A percentile compares a stretch with the other conserved stretches of the same genome.
phyloP scores from a whole-genome alignment of 2,797 vertebrate genomes.

The Anabas testudineus region DNA sequence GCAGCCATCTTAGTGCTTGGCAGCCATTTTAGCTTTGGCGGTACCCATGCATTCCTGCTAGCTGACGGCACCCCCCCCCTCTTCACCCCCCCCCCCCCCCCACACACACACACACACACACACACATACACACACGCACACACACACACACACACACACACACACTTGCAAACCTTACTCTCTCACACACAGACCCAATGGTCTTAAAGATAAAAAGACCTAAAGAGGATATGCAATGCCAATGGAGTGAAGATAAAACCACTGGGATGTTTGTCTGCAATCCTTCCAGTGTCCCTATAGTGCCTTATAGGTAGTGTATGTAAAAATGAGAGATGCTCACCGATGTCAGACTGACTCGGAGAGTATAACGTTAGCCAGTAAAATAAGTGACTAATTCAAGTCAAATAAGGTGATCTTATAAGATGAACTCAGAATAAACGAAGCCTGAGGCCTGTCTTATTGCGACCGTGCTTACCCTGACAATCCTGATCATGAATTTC shows the following conservation, averaged over 20 bases:
- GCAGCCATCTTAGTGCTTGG: conserved; percentile 94
- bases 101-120: conserved; percentile 13
- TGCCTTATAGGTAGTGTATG: background rate
- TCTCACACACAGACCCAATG: conserved; percentile 51
- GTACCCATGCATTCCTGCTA: conserved; percentile 86
- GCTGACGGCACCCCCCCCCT: conserved; percentile 84
- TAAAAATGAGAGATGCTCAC: conserved; percentile 22
- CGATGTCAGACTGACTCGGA: conserved; percentile 3
- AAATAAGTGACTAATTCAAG: conserved; percentile 1
- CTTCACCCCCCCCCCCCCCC: no score
- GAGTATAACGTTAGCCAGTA: background rate
- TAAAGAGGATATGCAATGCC: conserved; percentile 52
- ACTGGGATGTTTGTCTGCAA: conserved; percentile 45
- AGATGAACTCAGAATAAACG: background rate
- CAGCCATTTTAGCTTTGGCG: conserved; percentile 95
- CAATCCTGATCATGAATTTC: background rate
- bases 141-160: conserved; percentile 39
- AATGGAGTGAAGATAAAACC: conserved; percentile 49
- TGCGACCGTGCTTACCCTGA: background rate
- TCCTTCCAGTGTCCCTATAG: conserved; percentile 13
- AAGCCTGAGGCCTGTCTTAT: conserved; percentile 23
- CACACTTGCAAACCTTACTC: conserved; percentile 45
- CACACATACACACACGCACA: conserved; percentile 41
- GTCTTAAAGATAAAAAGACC: conserved; percentile 76
- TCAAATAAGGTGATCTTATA: background rate